phyloP scores from a whole-genome alignment of 2,797 vertebrate genomes.

The Melanotaenia parkinsoni region DNA sequence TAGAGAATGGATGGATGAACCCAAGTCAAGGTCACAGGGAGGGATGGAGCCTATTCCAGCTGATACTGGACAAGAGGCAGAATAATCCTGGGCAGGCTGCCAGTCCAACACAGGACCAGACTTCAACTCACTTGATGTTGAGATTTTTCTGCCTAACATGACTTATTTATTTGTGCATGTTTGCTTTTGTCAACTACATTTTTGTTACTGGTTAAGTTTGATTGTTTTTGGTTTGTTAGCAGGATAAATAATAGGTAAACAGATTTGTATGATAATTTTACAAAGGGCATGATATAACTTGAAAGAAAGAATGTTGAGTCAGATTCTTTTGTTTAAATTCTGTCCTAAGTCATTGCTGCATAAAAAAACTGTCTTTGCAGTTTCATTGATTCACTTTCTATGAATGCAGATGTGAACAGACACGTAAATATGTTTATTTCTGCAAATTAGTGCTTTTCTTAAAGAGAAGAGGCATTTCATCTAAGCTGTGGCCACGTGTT shows the following conservation, averaged over 20 bases:
- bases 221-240: not conserved
- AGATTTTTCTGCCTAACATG: not conserved
- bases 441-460: not conserved
- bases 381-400: not conserved
- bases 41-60: no score
- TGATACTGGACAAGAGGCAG: no score
- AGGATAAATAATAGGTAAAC: not conserved
- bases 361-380: not conserved
- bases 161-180: not conserved
- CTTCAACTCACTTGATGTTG: not conserved
- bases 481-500: not conserved
- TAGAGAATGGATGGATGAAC: no score
- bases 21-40: no score
- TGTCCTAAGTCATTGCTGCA: not conserved
- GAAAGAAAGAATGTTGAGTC: not conserved
- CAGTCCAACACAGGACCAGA: no score
- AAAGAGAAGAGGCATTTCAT: not conserved
- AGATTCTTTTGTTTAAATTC: not conserved
- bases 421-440: not conserved
- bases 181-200: not conserved
- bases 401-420: not conserved
- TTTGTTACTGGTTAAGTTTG: not conserved
- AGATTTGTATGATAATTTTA: not conserved
- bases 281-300: not conserved
- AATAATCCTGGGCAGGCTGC: no score